phyloP scores from a whole-genome alignment of 2,888 invertebrate genomes.

The Cerceris ruficornis region DNA sequence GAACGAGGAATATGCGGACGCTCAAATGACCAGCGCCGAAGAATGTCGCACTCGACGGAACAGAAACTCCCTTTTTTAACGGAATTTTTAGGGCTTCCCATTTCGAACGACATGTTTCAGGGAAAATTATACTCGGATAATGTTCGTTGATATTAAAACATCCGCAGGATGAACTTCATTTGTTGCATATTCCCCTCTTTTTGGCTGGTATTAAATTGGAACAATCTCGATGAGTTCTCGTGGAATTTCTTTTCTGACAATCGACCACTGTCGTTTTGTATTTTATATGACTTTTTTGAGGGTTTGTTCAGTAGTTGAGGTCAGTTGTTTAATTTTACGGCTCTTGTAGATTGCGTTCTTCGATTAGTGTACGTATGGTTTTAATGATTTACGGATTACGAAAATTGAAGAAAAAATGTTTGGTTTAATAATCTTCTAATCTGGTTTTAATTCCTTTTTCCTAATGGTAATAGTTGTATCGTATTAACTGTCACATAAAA shows the following conservation, averaged over 20 bases:
- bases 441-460: too few species aligned
- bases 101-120: conserved; percentile 20
- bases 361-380: too few species aligned
- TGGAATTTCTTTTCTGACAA: not conserved
- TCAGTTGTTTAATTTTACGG: too few species aligned
- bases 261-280: not conserved
- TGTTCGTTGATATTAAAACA: conserved; percentile 18
- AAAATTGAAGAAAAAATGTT: too few species aligned
- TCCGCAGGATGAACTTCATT: not conserved
- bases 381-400: too few species aligned
- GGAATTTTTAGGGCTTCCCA: conserved; percentile 36
- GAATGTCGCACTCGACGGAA: conserved; percentile 34
- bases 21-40: conserved; percentile 48
- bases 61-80: conserved; percentile 33
- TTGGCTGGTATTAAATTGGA: not conserved
- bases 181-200: not conserved
- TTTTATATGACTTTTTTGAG: too few species aligned
- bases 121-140: conserved; percentile 12
- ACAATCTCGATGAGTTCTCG: too few species aligned
- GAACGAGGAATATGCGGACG: conserved; percentile 23
- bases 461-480: too few species aligned
- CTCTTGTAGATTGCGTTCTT: too few species aligned
- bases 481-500: too few species aligned
- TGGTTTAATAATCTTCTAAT: too few species aligned
- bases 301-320: too few species aligned